Evolutionary conservation across 2,797 vertebrate species (phyloP), one percentile per base, ranked within the genome.

Genomic region (Rhynchotus rufescens): DNA sequence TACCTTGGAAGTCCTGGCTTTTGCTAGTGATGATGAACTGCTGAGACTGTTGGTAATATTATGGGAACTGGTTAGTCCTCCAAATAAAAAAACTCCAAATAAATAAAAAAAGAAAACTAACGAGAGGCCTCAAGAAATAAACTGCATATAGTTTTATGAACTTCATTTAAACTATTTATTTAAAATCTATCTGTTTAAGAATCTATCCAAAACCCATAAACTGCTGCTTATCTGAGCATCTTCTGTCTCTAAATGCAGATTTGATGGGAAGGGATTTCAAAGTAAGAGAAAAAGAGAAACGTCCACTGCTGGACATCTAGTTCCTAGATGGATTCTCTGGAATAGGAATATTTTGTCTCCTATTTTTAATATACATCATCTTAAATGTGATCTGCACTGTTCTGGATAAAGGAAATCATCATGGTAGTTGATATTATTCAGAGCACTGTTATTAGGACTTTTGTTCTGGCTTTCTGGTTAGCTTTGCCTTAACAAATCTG

Each of bases 1-100:
- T 60, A 78, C 7, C 1, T 4, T 67, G 69, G 51, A 86, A 83
- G 15, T 15, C 12, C 62, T 90, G 73, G 73, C n/a, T 57, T 85
- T 94, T 73, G 12, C 34, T 85, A 34, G 56, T 56, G 81, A 57
- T 66, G 38, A 60, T 85, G 59, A 84, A 85, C 64, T 76, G 45
- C 47, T 67, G 56, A 83, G 69, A 49, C 51, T 80, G 8, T 28
- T 89, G 93, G 12, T 56, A 69, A 32, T 73, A 40, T 1, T 23
- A 57, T 76, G 69, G 51, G 69, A 85, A 38, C 30, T 76, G 21
- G 26, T 72, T 76, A 73, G 15, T 42, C 34, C 66, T 26, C 49
- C 36, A 36, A 36, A 36, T 36, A 7, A 36, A 36, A 36, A 9
- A 77, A 45, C 14, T 28, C 73, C 47, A 17, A 72, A 73, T 40